A percentile compares a stretch with the other conserved stretches of the same genome.
These are phyloP conservation scores for Bergia puertoricense DNA, from an alignment of 92 coral and sea anemone genomes.

Conservation along the genomic window DNA sequence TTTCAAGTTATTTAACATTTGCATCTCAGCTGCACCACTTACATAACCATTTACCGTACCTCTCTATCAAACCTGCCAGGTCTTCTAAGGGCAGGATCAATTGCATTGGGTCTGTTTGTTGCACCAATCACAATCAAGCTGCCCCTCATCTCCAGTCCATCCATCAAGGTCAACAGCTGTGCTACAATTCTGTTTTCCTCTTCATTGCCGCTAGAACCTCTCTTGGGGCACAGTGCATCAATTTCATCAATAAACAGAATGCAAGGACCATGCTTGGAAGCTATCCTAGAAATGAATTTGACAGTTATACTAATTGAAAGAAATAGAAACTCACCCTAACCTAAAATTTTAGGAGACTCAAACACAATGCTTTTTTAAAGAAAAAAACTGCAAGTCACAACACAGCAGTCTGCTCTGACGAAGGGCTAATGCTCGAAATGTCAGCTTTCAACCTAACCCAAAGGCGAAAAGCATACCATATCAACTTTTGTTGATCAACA, in stretches of 20 bases:
- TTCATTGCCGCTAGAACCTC: slow-evolving; percentile 80
- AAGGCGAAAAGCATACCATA: too few relatives aligned
- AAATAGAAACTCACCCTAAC: not conserved
- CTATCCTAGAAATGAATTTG: slow-evolving; percentile 57
- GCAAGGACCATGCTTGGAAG: slow-evolving; percentile 78
- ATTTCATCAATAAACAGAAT: slow-evolving; percentile 96
- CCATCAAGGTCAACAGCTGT: slow-evolving; percentile 91
- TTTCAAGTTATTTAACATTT: too few relatives aligned
- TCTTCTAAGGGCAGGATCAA: slow-evolving; percentile 93
- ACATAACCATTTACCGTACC: slow-evolving; percentile 38
- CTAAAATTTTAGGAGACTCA: too few relatives aligned
- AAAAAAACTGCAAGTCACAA: too few relatives aligned
- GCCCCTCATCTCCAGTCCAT: slow-evolving; percentile 77
- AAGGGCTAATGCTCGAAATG: too few relatives aligned
- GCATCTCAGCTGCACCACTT: too few relatives aligned
- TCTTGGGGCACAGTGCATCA: slow-evolving; percentile 94
- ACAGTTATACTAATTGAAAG: not conserved
- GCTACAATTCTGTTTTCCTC: slow-evolving; percentile 92
- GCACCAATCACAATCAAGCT: slow-evolving; percentile 88
- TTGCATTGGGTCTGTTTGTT: slow-evolving; percentile 96
- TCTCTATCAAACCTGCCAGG: slow-evolving; percentile 99
- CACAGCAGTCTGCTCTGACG: too few relatives aligned
- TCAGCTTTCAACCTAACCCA: too few relatives aligned
- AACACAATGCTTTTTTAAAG: not conserved
- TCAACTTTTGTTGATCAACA: too few relatives aligned